Percentiles rank a stretch among this genome's conserved stretches.
Conservation (phyloP, 2,113 vertebrate genomes). For the Rhodinocichla rosea region DNA sequence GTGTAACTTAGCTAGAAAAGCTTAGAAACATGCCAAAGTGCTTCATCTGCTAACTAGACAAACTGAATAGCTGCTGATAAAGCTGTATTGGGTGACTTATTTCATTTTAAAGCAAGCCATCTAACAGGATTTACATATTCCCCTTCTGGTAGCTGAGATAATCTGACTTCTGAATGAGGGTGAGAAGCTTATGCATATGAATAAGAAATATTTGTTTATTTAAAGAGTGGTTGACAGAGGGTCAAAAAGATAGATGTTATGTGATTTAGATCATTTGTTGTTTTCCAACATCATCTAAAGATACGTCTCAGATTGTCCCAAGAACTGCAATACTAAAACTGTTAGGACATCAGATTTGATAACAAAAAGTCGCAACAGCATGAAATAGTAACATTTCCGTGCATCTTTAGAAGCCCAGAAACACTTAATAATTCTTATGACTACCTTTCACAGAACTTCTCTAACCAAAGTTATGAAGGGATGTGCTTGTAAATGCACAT, state of each 20-base stretch:
- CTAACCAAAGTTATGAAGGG: neutral
- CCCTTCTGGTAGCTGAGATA: neutral
- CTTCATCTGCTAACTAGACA: neutral
- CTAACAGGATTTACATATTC: neutral
- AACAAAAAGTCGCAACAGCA: neutral
- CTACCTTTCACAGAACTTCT: neutral
- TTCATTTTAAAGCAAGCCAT: neutral
- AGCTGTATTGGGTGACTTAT: neutral
- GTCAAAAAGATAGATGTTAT: neutral
- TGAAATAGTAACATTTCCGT: neutral
- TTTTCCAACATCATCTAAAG: neutral
- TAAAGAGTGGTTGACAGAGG: neutral
- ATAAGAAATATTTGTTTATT: constrained; percentile 1
- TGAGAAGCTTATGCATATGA: neutral
- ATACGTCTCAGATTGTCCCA: neutral
- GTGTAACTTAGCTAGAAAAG: neutral
- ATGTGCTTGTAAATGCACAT: rapidly evolving
- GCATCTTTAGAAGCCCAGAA: neutral
- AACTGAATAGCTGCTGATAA: neutral
- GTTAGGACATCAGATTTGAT: neutral
- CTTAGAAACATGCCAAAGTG: neutral
- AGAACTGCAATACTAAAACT: neutral
- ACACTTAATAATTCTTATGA: neutral
- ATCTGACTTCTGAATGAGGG: neutral
- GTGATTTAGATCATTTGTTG: neutral